Evolutionary conservation across 2,113 vertebrate genomes (phyloP), one percentile per base, ranked within the genome.

Genomic region (Alligator sinensis): DNA sequence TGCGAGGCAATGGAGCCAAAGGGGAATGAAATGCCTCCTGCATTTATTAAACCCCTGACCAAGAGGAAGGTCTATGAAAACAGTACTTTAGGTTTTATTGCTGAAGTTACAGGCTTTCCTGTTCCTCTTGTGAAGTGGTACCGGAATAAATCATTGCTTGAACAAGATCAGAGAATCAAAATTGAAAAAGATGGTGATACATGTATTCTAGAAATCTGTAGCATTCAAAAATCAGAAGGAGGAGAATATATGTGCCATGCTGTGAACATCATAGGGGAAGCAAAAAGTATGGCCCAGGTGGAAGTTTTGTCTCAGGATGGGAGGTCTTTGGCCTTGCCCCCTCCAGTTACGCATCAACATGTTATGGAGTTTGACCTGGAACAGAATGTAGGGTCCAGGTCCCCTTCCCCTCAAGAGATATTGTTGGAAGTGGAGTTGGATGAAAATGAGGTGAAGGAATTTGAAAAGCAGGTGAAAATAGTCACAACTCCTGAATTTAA

Each of bases 391-490:
- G 98, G 98, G 24, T 99, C 99, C 19, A 99, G 99, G 79, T 99
- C 99, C 75, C 98, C 99, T 59, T 99, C 99, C 30, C 99, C 99
- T 87, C 99, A 99, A 92, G 99, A 99, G 98, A 99, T 99, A 92
- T 97, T 99, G 61, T 96, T 99, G 18, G 99, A 99, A 97, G 99
- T 99, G 66, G 99, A 99, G 91, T 84, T 99, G 90, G 99, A 99
- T 98, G 99, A 99, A 96, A 98, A 98, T 90, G 98, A 99, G 84
- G 99, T 99, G 64, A 99, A 98, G 87, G 99, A 99, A 93, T 99
- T 99, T 98, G 99, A 99, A 96, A 99, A 98, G 92, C 99, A 99
- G 90, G 98, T 99, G n/a, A 99, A 99, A 98, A 99, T 99, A 88
- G 98, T 99, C 95, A 99, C 99, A 15, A 98, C 98, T 80, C 99